Base-by-base conservation (phyloP, 2,113 vertebrate species). In the Cynocephalus volans region DNA sequence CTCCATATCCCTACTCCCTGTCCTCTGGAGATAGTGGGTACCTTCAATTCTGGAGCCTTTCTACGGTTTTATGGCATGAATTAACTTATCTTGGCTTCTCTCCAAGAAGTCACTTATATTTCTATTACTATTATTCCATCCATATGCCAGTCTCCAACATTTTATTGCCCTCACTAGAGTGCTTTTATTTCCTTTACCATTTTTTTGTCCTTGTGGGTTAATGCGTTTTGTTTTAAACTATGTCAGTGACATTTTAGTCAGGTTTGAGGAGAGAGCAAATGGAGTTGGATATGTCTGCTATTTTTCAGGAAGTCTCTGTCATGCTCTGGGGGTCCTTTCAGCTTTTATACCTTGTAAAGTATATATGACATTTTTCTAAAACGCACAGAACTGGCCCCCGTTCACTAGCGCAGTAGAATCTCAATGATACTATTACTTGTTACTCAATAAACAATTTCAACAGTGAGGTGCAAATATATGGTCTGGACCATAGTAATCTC, bases 101-200 rank as follows among this genome's bases (percentile, higher is more conserved):
- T 90, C n/a, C 86, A 95, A 77, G 73, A 96, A 96, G 65, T 72
- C 86, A 88, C 88, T 94, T 93, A 92, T 36, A n/a, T 83, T 88
- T 76, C 31, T 95, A 56, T 88, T 95, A 62, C 48, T 50, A 6
- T 88, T 85, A 64, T 80, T 81, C 28, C 45, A 80, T 36, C 65
- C 69, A 73, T 84, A 87, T 36, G 23, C 33, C 23, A 41, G 60
- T 21, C 9, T 81, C 54, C 88, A 84, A 56, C 26, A 48, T 93
- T 81, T 94, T 97, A 92, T 72, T 72, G 48, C 24, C 60, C 13
- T 95, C 70, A 75, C 45, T 82, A 81, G 50, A 90, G 80, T 80
- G 48, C 41, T 97, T 96, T 93, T 91, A 77, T 73, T 81, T 94
- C 58, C 18, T 95, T 56, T 82, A 64, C 67, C 52, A 92, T 91